Base-by-base conservation (phyloP, 2,888 invertebrate species). In the Ochlodes sylvanus region DNA sequence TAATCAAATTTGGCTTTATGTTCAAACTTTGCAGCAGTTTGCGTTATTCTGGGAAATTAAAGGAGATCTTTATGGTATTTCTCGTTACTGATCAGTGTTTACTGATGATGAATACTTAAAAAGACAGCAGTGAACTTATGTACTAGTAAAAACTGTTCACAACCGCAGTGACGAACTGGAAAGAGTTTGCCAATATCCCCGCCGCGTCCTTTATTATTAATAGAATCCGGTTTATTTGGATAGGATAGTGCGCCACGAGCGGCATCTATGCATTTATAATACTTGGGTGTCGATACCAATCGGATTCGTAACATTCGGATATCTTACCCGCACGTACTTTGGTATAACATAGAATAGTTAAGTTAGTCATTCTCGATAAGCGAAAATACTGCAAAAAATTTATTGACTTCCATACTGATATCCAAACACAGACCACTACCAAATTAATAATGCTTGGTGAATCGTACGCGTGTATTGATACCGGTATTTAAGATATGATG, bases 1-100 rank as follows among this genome's bases (percentile, higher is more conserved):
- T 56, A 64, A 64, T 64, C 63, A 55, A 64, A 64, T 64, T 64
- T 64, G 63, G 32, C 56, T 63, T 63, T 55, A 55, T 55, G 55
- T 32, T 15, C 32, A 27, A 44, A 64, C 42, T 44, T 64, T 64
- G 27, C 44, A 32, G 7, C 42, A 55, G 63, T 64, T 63, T 42
- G 14, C 56, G 27, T 64, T 64, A 44, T 63, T 55, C 42, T 17
- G 32, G 14, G 38, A 55, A 55, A 63, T 63, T 63, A 54, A 17
- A 27, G 54, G 27, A 54, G 27, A 44, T 27, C 54, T 54, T 55
- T 42, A 42, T 6, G 54, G 7, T 27, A 7, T 41, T 54, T 38
- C 15, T 14, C 9, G 19, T 38, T 63, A 54, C 52, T 34, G 41
- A 6, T 7, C 12, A 19, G 7, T 38, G 27, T 2, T 27, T 27